Conservation (phyloP, 2,113 vertebrate species). For the Gambusia holbrooki region DNA sequence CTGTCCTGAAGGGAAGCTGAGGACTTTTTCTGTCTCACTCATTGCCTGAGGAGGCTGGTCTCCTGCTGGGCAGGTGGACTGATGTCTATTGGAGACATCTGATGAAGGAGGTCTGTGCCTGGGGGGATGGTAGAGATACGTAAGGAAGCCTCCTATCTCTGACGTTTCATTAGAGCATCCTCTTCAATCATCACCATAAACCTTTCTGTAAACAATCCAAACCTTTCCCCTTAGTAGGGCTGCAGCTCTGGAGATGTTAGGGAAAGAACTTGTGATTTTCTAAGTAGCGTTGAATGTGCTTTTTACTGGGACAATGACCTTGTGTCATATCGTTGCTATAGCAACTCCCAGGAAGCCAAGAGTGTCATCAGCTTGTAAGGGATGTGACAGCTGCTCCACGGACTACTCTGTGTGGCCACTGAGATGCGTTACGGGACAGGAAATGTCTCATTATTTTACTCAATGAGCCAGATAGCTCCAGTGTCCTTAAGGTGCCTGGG, state of each 20-base stretch:
- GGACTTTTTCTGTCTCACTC: slow-evolving; percentile 18
- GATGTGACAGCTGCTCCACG: too few species aligned
- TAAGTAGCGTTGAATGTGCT: not conserved
- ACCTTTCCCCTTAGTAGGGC: slow-evolving; percentile 43
- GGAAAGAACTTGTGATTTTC: not conserved
- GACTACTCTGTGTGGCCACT: too few species aligned
- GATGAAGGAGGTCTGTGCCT: slow-evolving; percentile 33
- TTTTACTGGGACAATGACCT: not conserved
- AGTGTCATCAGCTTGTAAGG: too few species aligned
- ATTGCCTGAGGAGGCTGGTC: slow-evolving; percentile 8
- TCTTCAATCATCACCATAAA: slow-evolving; percentile 20
- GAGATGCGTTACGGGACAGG: too few species aligned
- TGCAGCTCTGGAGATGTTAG: slow-evolving; percentile 15
- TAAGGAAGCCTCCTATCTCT: slow-evolving; percentile 20
- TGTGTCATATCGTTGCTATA: too few species aligned
- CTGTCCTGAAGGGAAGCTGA: slow-evolving; percentile 28
- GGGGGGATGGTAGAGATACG: slow-evolving; percentile 11
- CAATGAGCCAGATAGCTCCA: too few species aligned
- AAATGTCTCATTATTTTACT: too few species aligned
- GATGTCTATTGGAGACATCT: slow-evolving; percentile 25
- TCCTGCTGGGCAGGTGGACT: slow-evolving; percentile 7
- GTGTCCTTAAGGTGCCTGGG: too few species aligned
- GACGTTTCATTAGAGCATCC: not conserved
- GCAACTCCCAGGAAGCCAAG: too few species aligned
- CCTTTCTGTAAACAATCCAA: slow-evolving; percentile 4